A percentile compares a stretch with the other conserved stretches of the same genome.
Conservation (phyloP, 2,797 vertebrate genomes). For the Sardinella longiceps region DNA sequence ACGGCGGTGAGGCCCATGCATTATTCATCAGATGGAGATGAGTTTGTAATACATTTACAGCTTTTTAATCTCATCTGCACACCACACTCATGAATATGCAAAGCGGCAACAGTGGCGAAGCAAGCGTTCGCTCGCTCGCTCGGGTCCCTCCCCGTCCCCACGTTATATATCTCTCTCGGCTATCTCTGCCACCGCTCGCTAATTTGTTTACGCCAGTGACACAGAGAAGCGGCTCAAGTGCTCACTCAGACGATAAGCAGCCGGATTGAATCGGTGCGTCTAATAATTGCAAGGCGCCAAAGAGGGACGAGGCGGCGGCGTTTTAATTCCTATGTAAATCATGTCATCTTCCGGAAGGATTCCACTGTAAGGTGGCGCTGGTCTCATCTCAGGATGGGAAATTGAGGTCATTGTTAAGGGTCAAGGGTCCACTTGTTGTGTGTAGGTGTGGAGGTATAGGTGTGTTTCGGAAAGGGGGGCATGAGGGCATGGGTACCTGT, state of each 20-base stretch:
- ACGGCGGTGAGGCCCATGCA: conserved; percentile 63
- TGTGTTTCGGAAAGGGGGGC: not conserved
- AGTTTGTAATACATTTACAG: conserved; percentile 72
- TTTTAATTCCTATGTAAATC: conserved; percentile 18
- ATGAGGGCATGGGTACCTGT: not conserved
- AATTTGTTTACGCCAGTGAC: conserved; percentile 57
- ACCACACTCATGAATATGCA: conserved; percentile 74
- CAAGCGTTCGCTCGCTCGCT: conserved; percentile 51
- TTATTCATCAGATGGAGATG: conserved; percentile 75
- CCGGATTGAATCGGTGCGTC: not conserved
- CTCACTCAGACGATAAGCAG: not conserved
- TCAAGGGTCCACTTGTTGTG: not conserved
- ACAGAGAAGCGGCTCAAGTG: conserved; percentile 29
- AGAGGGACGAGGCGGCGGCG: not conserved
- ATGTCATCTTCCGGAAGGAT: not conserved
- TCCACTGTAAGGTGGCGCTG: not conserved
- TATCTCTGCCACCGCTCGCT: conserved; percentile 54
- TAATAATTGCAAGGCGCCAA: not conserved
- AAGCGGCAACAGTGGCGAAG: conserved; percentile 60
- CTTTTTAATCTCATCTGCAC: conserved; percentile 76
- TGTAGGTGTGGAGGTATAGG: not conserved
- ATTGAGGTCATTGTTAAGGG: not conserved
- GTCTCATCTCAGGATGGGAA: not conserved
- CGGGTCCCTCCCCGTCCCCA: too few relatives aligned
- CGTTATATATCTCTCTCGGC: conserved; percentile 63